Conservation (phyloP, 92 coral and sea anemone genomes). For the Umimayanthus chanpuru region DNA sequence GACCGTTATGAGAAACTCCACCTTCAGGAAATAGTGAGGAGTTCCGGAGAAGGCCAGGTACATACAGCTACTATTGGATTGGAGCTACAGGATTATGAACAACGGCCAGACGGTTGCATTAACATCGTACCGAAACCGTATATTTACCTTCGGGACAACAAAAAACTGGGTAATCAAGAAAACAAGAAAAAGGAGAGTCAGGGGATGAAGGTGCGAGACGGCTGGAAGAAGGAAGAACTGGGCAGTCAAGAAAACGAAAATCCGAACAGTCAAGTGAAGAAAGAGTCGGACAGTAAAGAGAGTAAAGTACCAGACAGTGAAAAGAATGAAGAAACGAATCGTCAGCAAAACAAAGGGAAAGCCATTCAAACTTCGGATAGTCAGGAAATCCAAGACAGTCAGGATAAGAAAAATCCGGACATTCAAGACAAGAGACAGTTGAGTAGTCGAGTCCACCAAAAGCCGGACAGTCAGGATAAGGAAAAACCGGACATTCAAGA, state of each 20-base stretch:
- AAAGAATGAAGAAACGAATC: not conserved
- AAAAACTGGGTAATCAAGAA: not conserved
- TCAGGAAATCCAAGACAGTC: too few relatives aligned
- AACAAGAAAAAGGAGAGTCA: not conserved
- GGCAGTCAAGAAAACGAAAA: not conserved
- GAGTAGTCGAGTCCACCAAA: not conserved
- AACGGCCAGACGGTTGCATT: not conserved
- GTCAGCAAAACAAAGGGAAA: too few relatives aligned
- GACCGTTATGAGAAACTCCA: conserved; percentile 73
- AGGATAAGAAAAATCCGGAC: not conserved
- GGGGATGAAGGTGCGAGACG: not conserved
- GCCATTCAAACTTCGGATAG: too few relatives aligned
- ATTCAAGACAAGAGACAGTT: not conserved
- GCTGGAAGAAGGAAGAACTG: not conserved
- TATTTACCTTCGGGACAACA: not conserved
- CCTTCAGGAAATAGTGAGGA: not conserved
- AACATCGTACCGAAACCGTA: not conserved
- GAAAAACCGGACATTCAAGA: not conserved
- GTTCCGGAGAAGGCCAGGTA: not conserved
- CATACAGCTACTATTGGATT: not conserved
- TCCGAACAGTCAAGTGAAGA: not conserved
- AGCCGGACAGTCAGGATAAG: not conserved
- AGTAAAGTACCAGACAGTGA: not conserved
- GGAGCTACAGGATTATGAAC: too few relatives aligned
- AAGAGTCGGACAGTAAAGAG: too few relatives aligned